These are phyloP conservation scores for Meiosimyza platycephala DNA, from an alignment of 2,888 invertebrate species.

Conservation along the genomic window DNA sequence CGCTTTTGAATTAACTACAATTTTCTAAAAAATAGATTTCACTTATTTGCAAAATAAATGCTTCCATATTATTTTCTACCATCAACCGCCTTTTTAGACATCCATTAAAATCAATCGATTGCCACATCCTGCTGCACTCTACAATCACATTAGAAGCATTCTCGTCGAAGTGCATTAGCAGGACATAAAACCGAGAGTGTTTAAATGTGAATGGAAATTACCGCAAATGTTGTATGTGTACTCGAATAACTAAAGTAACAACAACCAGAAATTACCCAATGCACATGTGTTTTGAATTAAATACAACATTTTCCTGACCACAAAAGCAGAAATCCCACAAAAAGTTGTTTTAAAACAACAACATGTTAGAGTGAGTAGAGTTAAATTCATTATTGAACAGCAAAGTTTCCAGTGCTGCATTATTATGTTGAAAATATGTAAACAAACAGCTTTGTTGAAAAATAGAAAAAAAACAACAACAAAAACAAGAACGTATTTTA, in stretches of 20 bases:
- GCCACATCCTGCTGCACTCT: background rate
- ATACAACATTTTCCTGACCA: background rate
- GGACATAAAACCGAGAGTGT: too few relatives aligned
- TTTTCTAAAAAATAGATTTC: too few relatives aligned
- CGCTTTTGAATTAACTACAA: too few relatives aligned
- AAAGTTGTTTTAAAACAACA: background rate
- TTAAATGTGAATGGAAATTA: background rate
- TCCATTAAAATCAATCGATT: constrained; percentile 21
- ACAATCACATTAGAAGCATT: constrained; percentile 18
- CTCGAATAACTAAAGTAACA: too few relatives aligned
- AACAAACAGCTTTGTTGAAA: background rate
- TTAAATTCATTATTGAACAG: constrained; percentile 9
- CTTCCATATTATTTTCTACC: background rate
- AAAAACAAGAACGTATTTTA: too few relatives aligned
- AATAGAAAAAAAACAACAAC: too few relatives aligned
- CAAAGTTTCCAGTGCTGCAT: background rate
- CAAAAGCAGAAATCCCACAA: background rate
- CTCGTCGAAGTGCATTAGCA: too few relatives aligned
- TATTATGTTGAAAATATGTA: background rate
- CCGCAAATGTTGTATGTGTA: background rate
- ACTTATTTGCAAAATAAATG: too few relatives aligned
- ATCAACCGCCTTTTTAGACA: constrained; percentile 10
- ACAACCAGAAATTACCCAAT: too few relatives aligned
- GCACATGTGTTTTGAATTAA: background rate
- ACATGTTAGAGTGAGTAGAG: background rate